A percentile compares a stretch with the other conserved stretches of the same genome.
phyloP scores from a whole-genome alignment of 2,888 invertebrate genomes.

The Limenitis camilla region DNA sequence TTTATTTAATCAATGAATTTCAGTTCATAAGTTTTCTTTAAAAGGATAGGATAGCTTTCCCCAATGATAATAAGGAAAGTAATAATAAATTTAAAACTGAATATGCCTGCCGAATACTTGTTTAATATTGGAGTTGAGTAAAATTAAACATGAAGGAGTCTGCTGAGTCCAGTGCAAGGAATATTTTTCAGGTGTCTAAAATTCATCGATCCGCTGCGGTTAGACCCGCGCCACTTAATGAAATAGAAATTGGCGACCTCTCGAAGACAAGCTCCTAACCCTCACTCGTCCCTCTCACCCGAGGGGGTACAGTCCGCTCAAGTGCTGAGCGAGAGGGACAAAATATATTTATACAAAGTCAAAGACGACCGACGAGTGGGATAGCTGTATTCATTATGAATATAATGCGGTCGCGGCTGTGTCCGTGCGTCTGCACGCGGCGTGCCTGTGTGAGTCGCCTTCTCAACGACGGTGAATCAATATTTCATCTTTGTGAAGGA shows the following conservation, averaged over 20 bases:
- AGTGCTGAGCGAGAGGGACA: constrained; percentile 59
- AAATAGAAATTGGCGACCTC: constrained; percentile 73
- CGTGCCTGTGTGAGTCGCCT: constrained; percentile 55
- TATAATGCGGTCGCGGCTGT: constrained; percentile 70
- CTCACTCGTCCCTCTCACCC: constrained; percentile 60
- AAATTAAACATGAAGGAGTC: too few relatives aligned
- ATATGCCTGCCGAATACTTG: too few relatives aligned
- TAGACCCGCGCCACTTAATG: constrained; percentile 68
- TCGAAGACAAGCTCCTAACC: constrained; percentile 69
- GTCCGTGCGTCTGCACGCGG: constrained; percentile 62
- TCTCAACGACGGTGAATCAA: constrained; percentile 64
- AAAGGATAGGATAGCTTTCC: too few relatives aligned
- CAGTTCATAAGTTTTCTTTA: too few relatives aligned
- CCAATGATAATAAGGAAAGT: too few relatives aligned
- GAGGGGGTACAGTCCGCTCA: constrained; percentile 49
- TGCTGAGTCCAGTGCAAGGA: background rate
- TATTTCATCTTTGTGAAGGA: constrained; percentile 65
- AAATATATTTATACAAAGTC: constrained; percentile 74
- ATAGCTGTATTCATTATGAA: constrained; percentile 75
- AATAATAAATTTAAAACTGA: too few relatives aligned
- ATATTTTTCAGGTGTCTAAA: constrained; percentile 48
- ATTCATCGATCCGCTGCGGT: constrained; percentile 66
- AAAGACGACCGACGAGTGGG: constrained; percentile 72
- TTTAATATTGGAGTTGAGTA: too few relatives aligned
- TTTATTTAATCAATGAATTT: too few relatives aligned